These are phyloP conservation scores for Dendroctonus ponderosae DNA, from an alignment of 1,140 invertebrate species.

Conservation along the genomic window DNA sequence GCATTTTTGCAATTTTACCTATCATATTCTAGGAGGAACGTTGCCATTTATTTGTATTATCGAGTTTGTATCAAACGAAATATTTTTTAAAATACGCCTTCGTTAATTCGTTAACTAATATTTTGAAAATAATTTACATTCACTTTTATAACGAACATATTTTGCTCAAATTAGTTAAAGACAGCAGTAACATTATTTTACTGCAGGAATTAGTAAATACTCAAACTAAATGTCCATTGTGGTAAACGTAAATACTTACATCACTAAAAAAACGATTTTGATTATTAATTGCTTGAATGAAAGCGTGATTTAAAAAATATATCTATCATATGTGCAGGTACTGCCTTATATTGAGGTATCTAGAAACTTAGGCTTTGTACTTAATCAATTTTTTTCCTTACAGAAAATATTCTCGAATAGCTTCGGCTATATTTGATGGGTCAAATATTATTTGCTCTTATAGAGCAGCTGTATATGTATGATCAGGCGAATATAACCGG, in stretches of 20 bases:
- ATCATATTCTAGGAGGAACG: neutral
- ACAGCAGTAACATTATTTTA: too few relatives aligned
- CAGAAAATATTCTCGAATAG: neutral
- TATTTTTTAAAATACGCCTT: neutral
- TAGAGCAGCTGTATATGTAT: constrained; percentile 35
- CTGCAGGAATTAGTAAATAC: too few relatives aligned
- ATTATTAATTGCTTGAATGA: too few relatives aligned
- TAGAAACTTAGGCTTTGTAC: neutral
- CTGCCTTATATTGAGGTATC: neutral
- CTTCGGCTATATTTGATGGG: neutral
- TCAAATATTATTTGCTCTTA: constrained; percentile 34
- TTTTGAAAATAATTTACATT: too few relatives aligned
- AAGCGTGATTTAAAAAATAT: too few relatives aligned
- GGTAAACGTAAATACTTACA: too few relatives aligned
- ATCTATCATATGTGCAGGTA: too few relatives aligned
- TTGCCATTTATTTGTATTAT: neutral
- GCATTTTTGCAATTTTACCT: constrained; percentile 11
- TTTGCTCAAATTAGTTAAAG: too few relatives aligned
- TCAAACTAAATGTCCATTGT: too few relatives aligned
- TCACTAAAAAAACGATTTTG: too few relatives aligned
- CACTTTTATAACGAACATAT: too few relatives aligned
- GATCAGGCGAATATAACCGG: constrained; percentile 4
- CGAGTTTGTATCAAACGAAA: neutral
- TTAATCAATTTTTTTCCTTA: neutral
- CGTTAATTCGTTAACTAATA: too few relatives aligned